phyloP scores from a whole-genome alignment of 2,113 vertebrate genomes.

The Scopus umbretta region DNA sequence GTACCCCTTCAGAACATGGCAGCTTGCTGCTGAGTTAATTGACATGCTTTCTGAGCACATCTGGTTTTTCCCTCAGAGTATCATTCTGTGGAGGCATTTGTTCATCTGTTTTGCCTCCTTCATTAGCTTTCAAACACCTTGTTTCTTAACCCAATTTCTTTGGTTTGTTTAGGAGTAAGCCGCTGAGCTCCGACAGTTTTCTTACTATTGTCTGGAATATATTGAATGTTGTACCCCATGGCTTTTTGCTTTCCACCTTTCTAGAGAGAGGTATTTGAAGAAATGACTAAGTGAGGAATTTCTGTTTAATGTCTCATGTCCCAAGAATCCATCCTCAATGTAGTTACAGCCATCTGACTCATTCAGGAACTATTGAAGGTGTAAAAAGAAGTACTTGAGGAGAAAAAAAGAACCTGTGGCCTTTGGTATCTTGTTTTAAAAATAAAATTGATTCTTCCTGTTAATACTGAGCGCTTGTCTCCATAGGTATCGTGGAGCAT shows the following conservation, averaged over 20 bases:
- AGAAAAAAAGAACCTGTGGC: background rate
- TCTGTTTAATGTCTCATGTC: background rate
- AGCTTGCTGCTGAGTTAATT: background rate
- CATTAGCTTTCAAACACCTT: background rate
- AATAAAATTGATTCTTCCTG: background rate
- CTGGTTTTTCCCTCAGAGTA: background rate
- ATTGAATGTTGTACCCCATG: background rate
- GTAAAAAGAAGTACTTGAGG: background rate
- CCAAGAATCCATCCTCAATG: background rate
- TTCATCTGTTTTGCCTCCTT: background rate
- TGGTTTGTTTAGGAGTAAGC: background rate
- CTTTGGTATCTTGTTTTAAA: background rate
- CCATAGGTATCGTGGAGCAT: constrained; percentile 83
- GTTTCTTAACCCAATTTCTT: background rate
- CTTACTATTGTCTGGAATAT: background rate
- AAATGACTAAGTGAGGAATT: background rate
- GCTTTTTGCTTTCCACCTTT: background rate
- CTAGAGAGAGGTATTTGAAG: background rate
- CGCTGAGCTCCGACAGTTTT: background rate
- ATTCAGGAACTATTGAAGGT: background rate
- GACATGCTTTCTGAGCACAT: background rate
- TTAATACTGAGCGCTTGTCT: background rate
- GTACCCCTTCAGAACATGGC: background rate
- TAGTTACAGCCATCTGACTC: background rate
- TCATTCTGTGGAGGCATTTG: background rate